Evolutionary conservation across 2,888 invertebrate species (phyloP), one percentile per base, ranked within the genome.

Genomic region (Philhelius pedissequus): DNA sequence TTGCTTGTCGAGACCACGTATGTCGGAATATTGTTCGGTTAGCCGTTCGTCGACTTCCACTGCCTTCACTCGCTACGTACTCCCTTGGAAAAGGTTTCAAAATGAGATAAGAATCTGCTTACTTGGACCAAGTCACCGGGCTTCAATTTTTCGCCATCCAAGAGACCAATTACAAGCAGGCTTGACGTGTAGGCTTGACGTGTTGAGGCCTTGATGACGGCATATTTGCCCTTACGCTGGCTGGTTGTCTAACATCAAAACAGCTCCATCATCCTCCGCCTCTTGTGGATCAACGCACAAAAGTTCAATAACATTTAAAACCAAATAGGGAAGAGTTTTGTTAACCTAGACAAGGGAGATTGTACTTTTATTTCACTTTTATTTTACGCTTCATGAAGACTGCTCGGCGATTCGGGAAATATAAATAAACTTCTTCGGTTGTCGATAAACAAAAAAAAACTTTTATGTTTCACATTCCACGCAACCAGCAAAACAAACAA

Each of bases 21-120:
- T 99, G 92, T 99, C 99, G 7, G 98, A 98, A 92, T 99, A 99
- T 91, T 99, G 99, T 91, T 99, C 99, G 8, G 99, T 99, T 0
- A 99, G 99, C 86, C 99, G 94, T 92, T 99, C 99, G 91, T 99
- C 99, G 0, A 99, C 99, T 92, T 99, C 99, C 99, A 99, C 99
- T 52, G 99, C 99, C 91, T 99, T 99, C 0, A 99, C 99, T 87
- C 99, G 99, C 98, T 90, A 99, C 99, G 89, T 98, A 99, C 92
- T 99, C 99, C 8, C 98, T 97, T 0, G 99, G 99, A 66, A 99
- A 91, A 3, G 99, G 99, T 92, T 99, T 99, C 89, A 99, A 92
- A 87, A 99, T 98, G 86, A 99, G 93, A 92, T 99, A 99, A 0
- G 99, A 99, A 92, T 99, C 99, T 97, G 90, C 97, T 98, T 0